Percentiles rank a stretch among this genome's conserved stretches.
Conservation (phyloP, 2,113 vertebrate genomes). For the Silurus asotus region DNA sequence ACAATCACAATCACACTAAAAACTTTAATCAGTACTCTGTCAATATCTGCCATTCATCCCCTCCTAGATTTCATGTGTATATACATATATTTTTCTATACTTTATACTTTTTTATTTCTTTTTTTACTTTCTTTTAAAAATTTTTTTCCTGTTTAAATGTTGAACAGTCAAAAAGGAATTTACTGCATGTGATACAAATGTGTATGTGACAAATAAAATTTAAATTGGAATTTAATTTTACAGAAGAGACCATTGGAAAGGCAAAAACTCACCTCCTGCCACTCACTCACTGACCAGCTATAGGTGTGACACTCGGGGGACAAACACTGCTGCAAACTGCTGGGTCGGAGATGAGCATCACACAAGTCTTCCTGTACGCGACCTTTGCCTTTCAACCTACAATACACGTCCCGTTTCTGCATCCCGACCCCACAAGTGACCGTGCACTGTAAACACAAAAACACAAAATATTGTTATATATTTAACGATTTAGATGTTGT, state of each 20-base stretch:
- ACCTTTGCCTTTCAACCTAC: constrained; percentile 75
- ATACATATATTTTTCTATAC: too few species aligned
- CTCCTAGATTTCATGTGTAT: too few species aligned
- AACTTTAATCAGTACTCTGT: too few species aligned
- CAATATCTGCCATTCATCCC: too few species aligned
- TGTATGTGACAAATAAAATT: too few species aligned
- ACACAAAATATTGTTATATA: not conserved
- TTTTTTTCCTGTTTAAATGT: too few species aligned
- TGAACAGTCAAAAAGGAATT: too few species aligned
- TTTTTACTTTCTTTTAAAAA: too few species aligned
- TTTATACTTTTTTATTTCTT: too few species aligned
- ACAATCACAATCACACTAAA: too few species aligned
- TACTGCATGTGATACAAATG: too few species aligned
- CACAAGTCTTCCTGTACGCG: constrained; percentile 74
- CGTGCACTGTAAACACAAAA: constrained; percentile 78
- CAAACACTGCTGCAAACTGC: constrained; percentile 67
- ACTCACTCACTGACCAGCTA: constrained; percentile 74
- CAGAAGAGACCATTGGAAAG: not conserved
- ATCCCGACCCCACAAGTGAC: constrained; percentile 82
- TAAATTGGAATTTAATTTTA: not conserved
- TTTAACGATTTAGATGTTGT: constrained; percentile 15
- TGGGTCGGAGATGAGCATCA: constrained; percentile 56
- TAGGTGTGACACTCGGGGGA: constrained; percentile 70
- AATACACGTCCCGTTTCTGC: constrained; percentile 82
- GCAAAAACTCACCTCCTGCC: constrained; percentile 79